Evolutionary conservation across 2,888 invertebrate genomes (phyloP), one percentile per base, ranked within the genome.

Genomic region (Liodrosophila aerea): DNA sequence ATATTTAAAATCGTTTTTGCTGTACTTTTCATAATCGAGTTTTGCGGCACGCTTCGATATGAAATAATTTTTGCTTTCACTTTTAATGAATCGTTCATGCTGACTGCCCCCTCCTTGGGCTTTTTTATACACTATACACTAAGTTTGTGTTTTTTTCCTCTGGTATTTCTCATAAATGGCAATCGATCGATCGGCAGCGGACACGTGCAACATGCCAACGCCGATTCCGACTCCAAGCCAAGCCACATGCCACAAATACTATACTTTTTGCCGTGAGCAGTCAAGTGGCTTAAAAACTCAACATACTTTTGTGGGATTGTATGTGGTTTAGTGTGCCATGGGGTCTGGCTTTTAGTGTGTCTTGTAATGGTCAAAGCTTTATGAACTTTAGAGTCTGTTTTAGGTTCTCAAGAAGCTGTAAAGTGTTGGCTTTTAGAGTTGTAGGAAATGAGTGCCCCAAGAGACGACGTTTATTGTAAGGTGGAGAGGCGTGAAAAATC

Each of bases 61-160:
- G 81, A 76, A 82, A 74, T 83, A 72, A 80, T 74, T 80, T 67
- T 80, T 68, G 84, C 81, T 82, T 82, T 82, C 81, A 82, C 81
- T 82, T 82, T 82, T 80, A 80, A 80, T 80, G 67, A 85, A 80
- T 71, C 61, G 83, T 56, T 61, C 51, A 51, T 39, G 44, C 40
- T 41, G 40, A 7, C 12, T 27, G 33, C 30, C 31, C 37, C 30
- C 9, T n/a, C 27, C 0, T 15, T 22, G 4, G 22, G 2, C 46
- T 34, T 37, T 34, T 22, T n/a, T n/a, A n/a, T n/a, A n/a, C n/a
- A n/a, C n/a, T 13, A 27, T 5, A 5, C 18, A 12, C 31, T 7
- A 29, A 50, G 34, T 49, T 16, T 53, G 33, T 31, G 45, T 34
- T 46, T 44, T 63, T 39, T 33, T 63, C 52, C 41, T 52, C 45